Evolutionary conservation across 2,797 vertebrate species (phyloP), one percentile per base, ranked within the genome.

Genomic region (Cheirogaleus major): DNA sequence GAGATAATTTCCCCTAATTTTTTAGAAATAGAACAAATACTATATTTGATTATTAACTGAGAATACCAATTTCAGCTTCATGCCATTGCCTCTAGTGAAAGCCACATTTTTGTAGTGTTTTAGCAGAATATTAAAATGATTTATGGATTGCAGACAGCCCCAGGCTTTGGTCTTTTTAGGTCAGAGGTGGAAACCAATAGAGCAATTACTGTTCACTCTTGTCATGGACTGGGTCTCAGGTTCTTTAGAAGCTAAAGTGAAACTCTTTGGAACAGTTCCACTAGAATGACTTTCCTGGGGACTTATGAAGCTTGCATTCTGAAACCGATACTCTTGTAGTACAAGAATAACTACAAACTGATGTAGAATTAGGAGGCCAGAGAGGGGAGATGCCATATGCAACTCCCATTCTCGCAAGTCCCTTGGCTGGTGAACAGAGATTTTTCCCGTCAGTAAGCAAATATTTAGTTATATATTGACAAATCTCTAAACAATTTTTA

Each of bases 241-340:
- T 95, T 98, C 93, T 89, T 83, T 11, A 4, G 97, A 92, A 97
- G 89, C 98, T 95, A 23, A 92, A 92, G 96, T 93, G 96, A 97
- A 75, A 73, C 82, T 72, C 20, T 22, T 91, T 97, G 98, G 97
- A 97, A 87, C 18, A 65, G 63, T 61, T 97, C 95, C 96, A 95
- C 92, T 72, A 25, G 95, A n/a, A 0, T n/a, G 98, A 93, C 91
- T 94, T 97, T 98, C 55, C 72, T 94, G 85, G 69, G 55, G 91
- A 91, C 57, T 93, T 94, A 89, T 18, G 4, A 15, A 92, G 94
- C 96, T 93, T 50, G 67, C 4, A 1, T 79, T 73, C 59, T 61
- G 94, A 95, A 97, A 96, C 15, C 0, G 95, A 97, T 92, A 83
- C 95, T 91, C 90, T 95, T 87, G 93, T 48, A 94, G 94, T 92